These are phyloP conservation scores for Parochlus steinenii DNA, from an alignment of 2,888 invertebrate species.

Conservation along the genomic window DNA sequence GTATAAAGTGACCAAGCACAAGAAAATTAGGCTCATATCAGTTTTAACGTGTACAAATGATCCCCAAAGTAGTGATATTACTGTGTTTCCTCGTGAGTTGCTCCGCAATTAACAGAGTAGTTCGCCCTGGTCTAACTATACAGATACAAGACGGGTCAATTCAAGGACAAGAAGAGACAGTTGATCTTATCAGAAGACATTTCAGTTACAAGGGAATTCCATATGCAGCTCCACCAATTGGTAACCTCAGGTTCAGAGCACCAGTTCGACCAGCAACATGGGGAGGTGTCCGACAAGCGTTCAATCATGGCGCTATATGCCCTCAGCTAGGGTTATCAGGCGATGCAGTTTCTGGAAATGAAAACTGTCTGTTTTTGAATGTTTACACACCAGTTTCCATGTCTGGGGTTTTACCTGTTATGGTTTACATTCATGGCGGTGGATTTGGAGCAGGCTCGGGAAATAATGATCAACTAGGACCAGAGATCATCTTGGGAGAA, in stretches of 20 bases:
- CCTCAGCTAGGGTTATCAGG: conserved; percentile 6
- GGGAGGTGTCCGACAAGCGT: background rate
- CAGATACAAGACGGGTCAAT: conserved; percentile 7
- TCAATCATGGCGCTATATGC: conserved; percentile 5
- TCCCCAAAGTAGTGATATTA: too few relatives aligned
- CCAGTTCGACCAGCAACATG: background rate
- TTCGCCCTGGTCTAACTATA: conserved; percentile 10
- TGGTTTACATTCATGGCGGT: conserved; percentile 9
- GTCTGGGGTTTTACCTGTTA: background rate
- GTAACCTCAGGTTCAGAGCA: conserved; percentile 8
- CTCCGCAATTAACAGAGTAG: too few relatives aligned
- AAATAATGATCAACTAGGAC: conserved; percentile 1
- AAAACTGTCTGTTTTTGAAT: conserved; percentile 10
- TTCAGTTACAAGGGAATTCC: conserved; percentile 6
- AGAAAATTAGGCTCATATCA: too few relatives aligned
- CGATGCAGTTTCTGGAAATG: too few relatives aligned
- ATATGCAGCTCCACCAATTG: conserved; percentile 7
- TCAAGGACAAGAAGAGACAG: conserved; percentile 10
- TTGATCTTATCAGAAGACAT: conserved; percentile 1
- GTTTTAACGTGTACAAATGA: too few relatives aligned
- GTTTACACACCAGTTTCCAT: conserved; percentile 7
- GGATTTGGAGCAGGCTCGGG: conserved; percentile 7
- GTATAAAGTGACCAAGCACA: too few relatives aligned
- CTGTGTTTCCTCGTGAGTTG: too few relatives aligned
- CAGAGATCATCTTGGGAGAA: conserved; percentile 1